Conservation (phyloP, 2,888 invertebrate species). For the Pemphredon lugubris region DNA sequence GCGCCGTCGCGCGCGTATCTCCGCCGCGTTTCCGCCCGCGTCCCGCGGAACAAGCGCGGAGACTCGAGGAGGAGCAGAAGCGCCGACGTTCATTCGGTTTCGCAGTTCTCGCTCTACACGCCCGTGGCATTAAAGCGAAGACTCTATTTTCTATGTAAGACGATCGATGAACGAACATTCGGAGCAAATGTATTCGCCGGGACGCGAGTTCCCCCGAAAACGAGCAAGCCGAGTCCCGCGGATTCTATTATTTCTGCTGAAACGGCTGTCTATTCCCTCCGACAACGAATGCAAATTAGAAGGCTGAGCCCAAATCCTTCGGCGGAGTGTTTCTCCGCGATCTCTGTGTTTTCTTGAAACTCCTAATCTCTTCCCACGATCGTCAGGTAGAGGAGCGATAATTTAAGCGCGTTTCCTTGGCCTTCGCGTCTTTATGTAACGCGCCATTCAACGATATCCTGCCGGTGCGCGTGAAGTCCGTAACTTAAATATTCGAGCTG, state of each 20-base stretch:
- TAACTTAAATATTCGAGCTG: no score
- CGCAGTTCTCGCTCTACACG: background rate
- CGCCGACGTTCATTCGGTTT: no score
- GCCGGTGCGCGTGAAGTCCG: background rate
- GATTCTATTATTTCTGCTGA: no score
- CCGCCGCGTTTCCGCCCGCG: background rate
- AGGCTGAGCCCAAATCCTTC: background rate
- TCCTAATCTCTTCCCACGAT: constrained; percentile 3
- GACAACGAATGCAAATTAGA: no score
- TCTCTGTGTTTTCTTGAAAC: background rate
- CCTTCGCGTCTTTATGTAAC: constrained; percentile 21
- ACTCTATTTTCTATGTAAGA: background rate
- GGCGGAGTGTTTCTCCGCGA: background rate
- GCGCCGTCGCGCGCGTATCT: background rate
- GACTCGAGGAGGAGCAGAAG: background rate
- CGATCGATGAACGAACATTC: background rate
- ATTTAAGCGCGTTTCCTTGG: constrained; percentile 13
- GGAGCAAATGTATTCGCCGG: background rate
- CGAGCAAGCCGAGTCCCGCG: no score
- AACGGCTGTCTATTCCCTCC: no score
- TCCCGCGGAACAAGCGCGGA: background rate
- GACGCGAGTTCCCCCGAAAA: background rate
- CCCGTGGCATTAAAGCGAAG: background rate
- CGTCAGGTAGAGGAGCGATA: constrained; percentile 8
- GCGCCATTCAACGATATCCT: no score